Evolutionary conservation across 2,888 invertebrate species (phyloP).

Genomic region (Catocala fraxini): DNA sequence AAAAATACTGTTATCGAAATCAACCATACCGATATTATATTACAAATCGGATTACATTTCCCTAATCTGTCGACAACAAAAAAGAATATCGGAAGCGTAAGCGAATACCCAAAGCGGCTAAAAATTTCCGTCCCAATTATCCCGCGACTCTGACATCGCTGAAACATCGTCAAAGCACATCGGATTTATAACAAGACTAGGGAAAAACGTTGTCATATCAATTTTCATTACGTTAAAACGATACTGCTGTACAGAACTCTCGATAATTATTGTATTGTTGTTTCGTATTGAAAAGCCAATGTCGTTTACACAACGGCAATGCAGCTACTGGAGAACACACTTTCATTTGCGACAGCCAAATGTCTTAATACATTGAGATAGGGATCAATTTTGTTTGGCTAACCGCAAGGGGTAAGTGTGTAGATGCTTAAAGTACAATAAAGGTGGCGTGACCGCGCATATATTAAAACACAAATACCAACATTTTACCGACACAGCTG

Average conservation of each 20-base stretch:
- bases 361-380: constrained; percentile 37
- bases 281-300: constrained; percentile 62
- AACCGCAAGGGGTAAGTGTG: constrained; percentile 33
- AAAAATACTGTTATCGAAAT: neutral
- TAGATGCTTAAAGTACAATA: constrained; percentile 64
- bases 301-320: constrained; percentile 61
- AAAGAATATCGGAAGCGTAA: constrained; percentile 1
- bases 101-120: constrained; percentile 1
- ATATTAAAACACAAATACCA: constrained; percentile 59
- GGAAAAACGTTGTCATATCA: constrained; percentile 39
- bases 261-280: constrained; percentile 62
- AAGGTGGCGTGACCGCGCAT: constrained; percentile 72
- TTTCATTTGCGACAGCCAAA: constrained; percentile 26
- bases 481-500: constrained; percentile 62
- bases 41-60: constrained; percentile 5
- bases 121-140: constrained; percentile 9
- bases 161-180: neutral
- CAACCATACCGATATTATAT: neutral
- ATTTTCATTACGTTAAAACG: constrained; percentile 51
- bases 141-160: constrained; percentile 3
- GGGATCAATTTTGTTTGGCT: constrained; percentile 35
- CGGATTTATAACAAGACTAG: constrained; percentile 17
- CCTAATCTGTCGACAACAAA: constrained; percentile 6
- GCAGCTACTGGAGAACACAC: constrained; percentile 53
- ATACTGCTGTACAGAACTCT: constrained; percentile 39